Evolutionary conservation across 2,888 invertebrate genomes (phyloP).

Genomic region (Phaedon cochleariae): DNA sequence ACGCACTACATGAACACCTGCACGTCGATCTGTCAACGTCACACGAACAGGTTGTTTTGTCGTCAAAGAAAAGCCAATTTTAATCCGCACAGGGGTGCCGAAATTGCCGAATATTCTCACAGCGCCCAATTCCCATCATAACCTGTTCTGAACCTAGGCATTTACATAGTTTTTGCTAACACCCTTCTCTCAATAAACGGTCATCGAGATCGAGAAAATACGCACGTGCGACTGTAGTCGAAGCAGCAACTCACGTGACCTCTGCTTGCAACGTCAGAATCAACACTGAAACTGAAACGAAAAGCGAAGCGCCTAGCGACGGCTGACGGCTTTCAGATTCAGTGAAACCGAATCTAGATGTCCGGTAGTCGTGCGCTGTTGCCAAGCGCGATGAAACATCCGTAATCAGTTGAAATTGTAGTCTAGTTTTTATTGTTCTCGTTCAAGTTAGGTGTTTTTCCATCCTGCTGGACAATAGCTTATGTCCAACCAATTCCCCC

Average conservation of each 20-base stretch:
- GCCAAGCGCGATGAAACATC: background rate
- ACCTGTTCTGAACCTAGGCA: no score
- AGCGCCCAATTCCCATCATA: constrained; percentile 15
- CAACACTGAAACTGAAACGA: background rate
- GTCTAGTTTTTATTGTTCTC: no score
- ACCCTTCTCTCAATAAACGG: background rate
- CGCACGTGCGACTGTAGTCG: background rate
- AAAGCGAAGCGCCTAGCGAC: background rate
- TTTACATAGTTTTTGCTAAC: background rate
- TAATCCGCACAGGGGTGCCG: constrained; percentile 13
- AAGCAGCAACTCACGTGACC: background rate
- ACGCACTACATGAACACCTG: constrained; percentile 15
- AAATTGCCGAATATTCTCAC: constrained; percentile 9
- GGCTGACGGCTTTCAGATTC: background rate
- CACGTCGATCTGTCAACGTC: background rate
- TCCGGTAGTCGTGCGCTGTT: background rate
- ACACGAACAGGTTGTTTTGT: constrained; percentile 16
- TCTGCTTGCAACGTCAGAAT: background rate
- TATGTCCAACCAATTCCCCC: no score
- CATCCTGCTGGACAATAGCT: no score
- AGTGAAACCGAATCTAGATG: constrained; percentile 1
- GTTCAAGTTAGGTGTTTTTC: no score
- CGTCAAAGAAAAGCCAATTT: background rate
- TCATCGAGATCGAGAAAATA: background rate
- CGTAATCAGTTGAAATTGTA: no score